Evolutionary conservation across 92 coral and sea anemone genomes (phyloP), one percentile per base, ranked within the genome.

Genomic region (Epizoanthus rinbou): DNA sequence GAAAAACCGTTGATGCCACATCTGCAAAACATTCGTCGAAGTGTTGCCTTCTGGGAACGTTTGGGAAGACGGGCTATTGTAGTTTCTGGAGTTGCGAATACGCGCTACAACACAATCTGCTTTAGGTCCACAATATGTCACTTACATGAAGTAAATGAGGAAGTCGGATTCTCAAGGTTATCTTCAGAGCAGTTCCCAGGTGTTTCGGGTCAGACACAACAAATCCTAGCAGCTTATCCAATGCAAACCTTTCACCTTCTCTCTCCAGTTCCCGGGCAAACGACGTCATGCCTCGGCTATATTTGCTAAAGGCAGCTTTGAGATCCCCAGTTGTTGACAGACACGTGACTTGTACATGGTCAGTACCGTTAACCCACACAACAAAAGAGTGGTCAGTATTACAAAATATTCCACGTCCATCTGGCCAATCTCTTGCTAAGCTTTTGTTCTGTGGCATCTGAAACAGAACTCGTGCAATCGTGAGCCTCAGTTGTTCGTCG

Each of bases 401-500:
- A 28, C 83, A 64, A 60, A 83, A 93, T 60, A 93, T 80, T 37
- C 97, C 97, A 60, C 97, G 94, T 74, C 92, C 87, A 37, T 93
- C 92, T 5, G 97, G 97, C 97, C 97, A 93, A 75, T 93, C 97
- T 58, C 94, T 91, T 22, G 97, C 85, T 43, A 93, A 88, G 82
- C 85, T 74, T 64, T 81, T 91, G 80, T 89, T 89, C 22, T 87
- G 74, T n/a, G 89, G 84, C 53, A 84, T 43, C 65, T 84, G 89
- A 71, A 74, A 84, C 31, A 87, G 54, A 10, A 86, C 62, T 17
- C 91, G 87, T 22, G 70, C 56, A n/a, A 78, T 39, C 31, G 57
- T 62, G 7, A 85, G 84, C 35, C 87, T 75, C 23, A 66, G 75
- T 23, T 82, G 84, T 68, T 70, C 86, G 37, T 64, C 58, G 50